Evolutionary conservation across 2,797 vertebrate species (phyloP).

Genomic region (Falco concolor): DNA sequence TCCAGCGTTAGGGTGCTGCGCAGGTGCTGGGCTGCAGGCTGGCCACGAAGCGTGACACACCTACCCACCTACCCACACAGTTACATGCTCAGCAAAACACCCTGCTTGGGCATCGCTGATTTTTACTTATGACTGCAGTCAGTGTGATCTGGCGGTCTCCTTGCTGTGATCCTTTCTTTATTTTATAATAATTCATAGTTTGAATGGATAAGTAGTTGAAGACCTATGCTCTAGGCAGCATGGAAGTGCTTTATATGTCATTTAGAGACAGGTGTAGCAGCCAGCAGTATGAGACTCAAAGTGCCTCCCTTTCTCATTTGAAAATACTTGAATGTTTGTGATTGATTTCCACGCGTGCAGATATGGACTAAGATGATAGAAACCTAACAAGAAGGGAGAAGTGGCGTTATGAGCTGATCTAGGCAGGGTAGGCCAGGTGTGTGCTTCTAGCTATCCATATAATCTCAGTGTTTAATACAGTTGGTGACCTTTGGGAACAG

Average conservation of each 20-base stretch:
- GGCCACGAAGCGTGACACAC: neutral
- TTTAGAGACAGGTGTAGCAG: neutral
- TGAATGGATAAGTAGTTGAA: neutral
- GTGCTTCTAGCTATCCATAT: fast-evolving
- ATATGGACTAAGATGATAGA: neutral
- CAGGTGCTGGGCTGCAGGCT: neutral
- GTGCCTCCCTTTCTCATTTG: neutral
- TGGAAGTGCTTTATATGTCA: fast-evolving
- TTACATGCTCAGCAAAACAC: neutral
- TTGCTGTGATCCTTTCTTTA: neutral
- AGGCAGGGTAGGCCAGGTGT: neutral
- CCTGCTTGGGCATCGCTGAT: too few relatives aligned
- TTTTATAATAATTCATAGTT: neutral
- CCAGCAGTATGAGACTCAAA: neutral
- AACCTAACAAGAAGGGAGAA: neutral
- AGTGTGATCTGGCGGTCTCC: neutral
- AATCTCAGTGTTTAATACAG: neutral
- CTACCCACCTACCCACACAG: neutral
- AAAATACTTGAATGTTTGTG: neutral
- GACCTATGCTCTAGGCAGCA: neutral
- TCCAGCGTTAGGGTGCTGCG: neutral
- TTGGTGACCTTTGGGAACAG: neutral
- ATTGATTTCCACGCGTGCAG: neutral
- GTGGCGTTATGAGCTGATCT: neutral
- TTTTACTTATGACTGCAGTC: neutral